These are phyloP conservation scores for Formica selysi DNA, from an alignment of 1,140 invertebrate genomes.

Conservation along the genomic window DNA sequence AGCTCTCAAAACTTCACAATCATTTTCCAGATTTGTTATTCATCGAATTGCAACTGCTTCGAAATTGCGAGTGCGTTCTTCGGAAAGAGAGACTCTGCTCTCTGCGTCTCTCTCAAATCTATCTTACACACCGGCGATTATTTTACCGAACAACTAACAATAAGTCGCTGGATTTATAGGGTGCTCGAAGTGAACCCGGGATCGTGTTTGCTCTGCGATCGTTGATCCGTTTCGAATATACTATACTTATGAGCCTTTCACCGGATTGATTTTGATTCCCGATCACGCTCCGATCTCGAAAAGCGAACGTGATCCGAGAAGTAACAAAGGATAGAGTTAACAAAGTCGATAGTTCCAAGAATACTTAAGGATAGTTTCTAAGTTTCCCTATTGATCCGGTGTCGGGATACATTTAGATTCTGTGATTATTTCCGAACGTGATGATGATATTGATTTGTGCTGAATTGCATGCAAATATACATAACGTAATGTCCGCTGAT, in stretches of 20 bases:
- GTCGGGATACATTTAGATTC: conserved; percentile 21
- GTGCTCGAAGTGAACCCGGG: conserved; percentile 31
- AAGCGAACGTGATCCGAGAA: conserved; percentile 5
- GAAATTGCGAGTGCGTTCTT: not conserved
- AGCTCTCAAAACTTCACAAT: conserved; percentile 12
- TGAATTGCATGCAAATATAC: not conserved
- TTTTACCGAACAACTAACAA: conserved; percentile 20
- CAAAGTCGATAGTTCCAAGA: conserved; percentile 16
- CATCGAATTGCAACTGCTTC: not conserved
- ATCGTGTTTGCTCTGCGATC: conserved; percentile 24
- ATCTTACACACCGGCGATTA: conserved; percentile 17
- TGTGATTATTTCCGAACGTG: conserved; percentile 1
- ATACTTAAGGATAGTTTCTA: not conserved
- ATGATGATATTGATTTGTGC: not conserved
- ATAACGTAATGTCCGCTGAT: not conserved
- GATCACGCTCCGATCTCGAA: conserved; percentile 19
- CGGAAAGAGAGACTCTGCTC: not conserved
- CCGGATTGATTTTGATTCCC: conserved; percentile 6
- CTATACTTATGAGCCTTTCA: conserved; percentile 7
- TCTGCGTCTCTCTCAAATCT: not conserved
- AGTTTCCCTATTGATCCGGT: conserved; percentile 4
- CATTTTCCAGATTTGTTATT: conserved; percentile 39
- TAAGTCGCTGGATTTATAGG: conserved; percentile 41
- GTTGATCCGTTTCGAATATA: conserved; percentile 34
- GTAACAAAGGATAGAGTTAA: conserved; percentile 40